These are phyloP conservation scores for Acanthosepion esculentum DNA, from an alignment of 2,888 invertebrate genomes.

Conservation along the genomic window DNA sequence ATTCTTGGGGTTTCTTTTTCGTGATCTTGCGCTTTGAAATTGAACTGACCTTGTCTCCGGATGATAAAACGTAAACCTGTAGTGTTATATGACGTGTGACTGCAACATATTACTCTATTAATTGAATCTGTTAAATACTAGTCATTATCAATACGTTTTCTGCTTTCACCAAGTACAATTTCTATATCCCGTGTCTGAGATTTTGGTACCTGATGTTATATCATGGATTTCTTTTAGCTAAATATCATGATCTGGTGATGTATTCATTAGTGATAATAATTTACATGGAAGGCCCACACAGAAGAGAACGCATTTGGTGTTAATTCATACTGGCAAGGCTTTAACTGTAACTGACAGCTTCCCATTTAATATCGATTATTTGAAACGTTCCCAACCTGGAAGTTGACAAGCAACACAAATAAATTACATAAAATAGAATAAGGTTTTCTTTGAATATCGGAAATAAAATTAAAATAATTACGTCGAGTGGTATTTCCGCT, in stretches of 20 bases:
- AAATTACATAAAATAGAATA: not conserved
- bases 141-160: too few species aligned
- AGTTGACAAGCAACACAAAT: not conserved
- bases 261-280: not conserved
- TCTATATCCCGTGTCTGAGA: too few species aligned
- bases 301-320: not conserved
- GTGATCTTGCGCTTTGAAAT: too few species aligned
- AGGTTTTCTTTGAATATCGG: not conserved
- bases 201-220: too few species aligned
- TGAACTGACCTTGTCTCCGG: too few species aligned
- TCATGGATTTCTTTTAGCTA: not conserved
- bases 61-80: too few species aligned
- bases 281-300: not conserved
- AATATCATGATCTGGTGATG: not conserved
- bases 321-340: not conserved
- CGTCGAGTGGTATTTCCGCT: too few species aligned
- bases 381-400: not conserved
- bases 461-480: not conserved
- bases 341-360: not conserved
- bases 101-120: too few species aligned
- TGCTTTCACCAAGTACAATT: too few species aligned
- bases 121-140: too few species aligned
- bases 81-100: too few species aligned
- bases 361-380: not conserved
- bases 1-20: too few species aligned